Conservation (phyloP, 2,113 vertebrate species). For the Camelus dromedarius region DNA sequence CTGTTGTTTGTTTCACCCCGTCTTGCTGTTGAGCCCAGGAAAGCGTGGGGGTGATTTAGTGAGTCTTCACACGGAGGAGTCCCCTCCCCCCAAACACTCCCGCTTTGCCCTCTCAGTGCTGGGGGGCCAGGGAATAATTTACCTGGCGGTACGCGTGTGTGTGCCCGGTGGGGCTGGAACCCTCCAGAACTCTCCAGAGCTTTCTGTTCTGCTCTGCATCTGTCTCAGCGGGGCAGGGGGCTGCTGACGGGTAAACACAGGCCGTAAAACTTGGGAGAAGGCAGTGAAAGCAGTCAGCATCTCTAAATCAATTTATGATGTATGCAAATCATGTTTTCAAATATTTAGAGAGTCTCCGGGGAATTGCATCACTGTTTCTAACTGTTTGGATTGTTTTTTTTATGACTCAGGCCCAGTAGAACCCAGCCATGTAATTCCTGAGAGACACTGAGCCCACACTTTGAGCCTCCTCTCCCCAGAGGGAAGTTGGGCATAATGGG, state of each 20-base stretch:
- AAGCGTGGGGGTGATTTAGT: neutral
- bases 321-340: conserved; percentile 74
- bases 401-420: conserved; percentile 74
- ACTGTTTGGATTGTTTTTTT: conserved; percentile 74
- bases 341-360: conserved; percentile 67
- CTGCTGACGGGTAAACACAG: conserved; percentile 12
- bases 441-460: conserved; percentile 29
- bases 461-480: neutral
- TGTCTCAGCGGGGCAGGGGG: neutral
- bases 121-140: neutral
- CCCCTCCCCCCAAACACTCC: too few relatives aligned
- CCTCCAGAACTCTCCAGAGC: neutral
- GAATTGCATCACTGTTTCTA: conserved; percentile 76
- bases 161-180: neutral
- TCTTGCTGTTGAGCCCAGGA: neutral
- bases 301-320: conserved; percentile 45
- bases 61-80: neutral
- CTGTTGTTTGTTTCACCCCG: neutral
- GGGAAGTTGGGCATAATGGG: neutral
- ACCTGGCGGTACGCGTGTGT: neutral
- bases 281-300: conserved; percentile 37
- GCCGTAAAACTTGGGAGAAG: neutral
- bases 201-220: neutral
- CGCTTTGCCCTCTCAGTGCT: neutral
- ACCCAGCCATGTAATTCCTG: conserved; percentile 38